Conservation (phyloP, 2,797 vertebrate genomes). For the Hydrophis major region DNA sequence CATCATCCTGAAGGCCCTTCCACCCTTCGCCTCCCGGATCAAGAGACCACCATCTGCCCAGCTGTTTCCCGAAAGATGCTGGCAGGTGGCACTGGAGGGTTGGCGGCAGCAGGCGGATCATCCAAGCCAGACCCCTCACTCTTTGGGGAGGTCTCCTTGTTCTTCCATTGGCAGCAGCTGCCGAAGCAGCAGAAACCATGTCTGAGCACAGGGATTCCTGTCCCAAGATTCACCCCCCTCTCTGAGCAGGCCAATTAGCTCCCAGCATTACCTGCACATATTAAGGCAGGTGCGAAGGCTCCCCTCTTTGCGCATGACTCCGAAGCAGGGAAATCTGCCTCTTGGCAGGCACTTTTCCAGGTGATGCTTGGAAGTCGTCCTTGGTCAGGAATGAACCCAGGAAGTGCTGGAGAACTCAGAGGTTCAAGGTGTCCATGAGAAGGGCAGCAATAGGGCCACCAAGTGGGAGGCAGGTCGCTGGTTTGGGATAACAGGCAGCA, state of each 20-base stretch:
- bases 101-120: neutral
- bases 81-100: neutral
- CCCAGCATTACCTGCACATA: neutral
- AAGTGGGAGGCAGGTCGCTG: neutral
- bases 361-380: neutral
- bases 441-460: neutral
- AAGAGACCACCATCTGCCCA: neutral
- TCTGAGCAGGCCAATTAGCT: neutral
- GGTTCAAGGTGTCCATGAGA: neutral
- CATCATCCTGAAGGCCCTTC: neutral
- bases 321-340: neutral
- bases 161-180: neutral
- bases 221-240: neutral
- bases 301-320: neutral
- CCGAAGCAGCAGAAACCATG: neutral
- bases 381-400: neutral
- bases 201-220: neutral
- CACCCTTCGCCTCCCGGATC: neutral
- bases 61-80: neutral
- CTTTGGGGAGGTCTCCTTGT: neutral
- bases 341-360: neutral
- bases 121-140: neutral
- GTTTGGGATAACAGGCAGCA: neutral
- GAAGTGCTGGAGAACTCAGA: neutral
- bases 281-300: neutral